A percentile compares a stretch with the other conserved stretches of the same genome.
These are phyloP conservation scores for Limnothrissa miodon DNA, from an alignment of 2,113 vertebrate genomes.

Conservation along the genomic window DNA sequence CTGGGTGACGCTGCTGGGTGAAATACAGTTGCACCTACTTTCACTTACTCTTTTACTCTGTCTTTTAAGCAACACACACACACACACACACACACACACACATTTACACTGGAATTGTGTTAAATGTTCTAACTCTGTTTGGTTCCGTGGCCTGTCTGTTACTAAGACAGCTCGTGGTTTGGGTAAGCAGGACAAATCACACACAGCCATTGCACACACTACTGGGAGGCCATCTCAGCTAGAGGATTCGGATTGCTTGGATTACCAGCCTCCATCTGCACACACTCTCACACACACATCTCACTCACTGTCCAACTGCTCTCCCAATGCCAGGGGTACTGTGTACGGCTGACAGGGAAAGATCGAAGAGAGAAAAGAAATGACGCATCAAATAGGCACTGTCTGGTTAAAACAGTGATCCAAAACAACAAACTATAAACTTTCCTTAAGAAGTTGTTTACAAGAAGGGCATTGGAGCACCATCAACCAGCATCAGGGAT, in stretches of 20 bases:
- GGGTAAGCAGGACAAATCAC: constrained; percentile 1
- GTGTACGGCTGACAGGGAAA: not conserved
- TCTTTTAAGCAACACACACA: not conserved
- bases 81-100: not conserved
- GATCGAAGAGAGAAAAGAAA: not conserved
- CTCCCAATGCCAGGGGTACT: not conserved
- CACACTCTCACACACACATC: not conserved
- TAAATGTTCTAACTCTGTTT: not conserved
- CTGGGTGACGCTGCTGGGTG: too few relatives aligned
- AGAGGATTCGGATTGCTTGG: constrained; percentile 34
- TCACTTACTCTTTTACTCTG: not conserved
- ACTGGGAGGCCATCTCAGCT: not conserved
- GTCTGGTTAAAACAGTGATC: not conserved
- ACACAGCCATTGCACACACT: constrained; percentile 22
- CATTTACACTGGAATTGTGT: too few relatives aligned
- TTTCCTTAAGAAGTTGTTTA: not conserved
- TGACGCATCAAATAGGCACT: not conserved
- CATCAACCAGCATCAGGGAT: not conserved
- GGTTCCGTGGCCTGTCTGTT: not conserved
- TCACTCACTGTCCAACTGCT: not conserved
- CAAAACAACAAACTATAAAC: not conserved
- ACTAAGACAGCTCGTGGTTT: not conserved
- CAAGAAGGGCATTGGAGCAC: not conserved
- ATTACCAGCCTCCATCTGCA: constrained; percentile 19
- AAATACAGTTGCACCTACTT: not conserved